Conservation (phyloP, 2,797 vertebrate species). For the Buphagus erythrorhynchus region DNA sequence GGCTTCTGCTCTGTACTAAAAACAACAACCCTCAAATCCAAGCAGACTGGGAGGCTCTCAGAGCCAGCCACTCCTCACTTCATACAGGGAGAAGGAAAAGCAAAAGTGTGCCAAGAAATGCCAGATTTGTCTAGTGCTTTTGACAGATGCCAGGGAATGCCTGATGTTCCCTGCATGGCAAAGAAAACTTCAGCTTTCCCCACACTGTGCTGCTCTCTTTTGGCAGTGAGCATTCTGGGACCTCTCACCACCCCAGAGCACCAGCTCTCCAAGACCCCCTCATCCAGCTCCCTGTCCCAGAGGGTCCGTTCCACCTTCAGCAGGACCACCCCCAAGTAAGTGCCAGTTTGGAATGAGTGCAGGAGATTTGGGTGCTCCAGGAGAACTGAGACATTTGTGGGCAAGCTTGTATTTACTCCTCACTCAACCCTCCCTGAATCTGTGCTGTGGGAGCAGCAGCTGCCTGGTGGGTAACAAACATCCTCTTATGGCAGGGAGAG, state of each 20-base stretch:
- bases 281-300: conserved; percentile 92
- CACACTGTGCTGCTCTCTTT: neutral
- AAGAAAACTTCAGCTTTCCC: neutral
- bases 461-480: neutral
- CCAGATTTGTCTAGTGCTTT: neutral
- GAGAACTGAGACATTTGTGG: neutral
- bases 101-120: neutral
- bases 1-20: neutral
- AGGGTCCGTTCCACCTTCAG: conserved; percentile 87
- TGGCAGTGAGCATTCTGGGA: conserved; percentile 90
- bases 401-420: neutral
- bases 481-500: fast-evolving
- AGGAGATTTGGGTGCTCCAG: neutral
- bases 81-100: neutral
- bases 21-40: neutral
- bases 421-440: fast-evolving
- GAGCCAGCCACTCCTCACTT: neutral
- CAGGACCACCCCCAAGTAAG: conserved; percentile 90
- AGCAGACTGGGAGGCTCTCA: neutral
- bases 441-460: neutral
- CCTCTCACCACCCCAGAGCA: conserved; percentile 95
- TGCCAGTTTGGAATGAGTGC: neutral
- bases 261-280: conserved; percentile 92
- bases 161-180: neutral
- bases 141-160: neutral